A percentile compares a stretch with the other conserved stretches of the same genome.
Conservation (phyloP, 2,888 invertebrate species). For the Tenthredo scrophulariae region DNA sequence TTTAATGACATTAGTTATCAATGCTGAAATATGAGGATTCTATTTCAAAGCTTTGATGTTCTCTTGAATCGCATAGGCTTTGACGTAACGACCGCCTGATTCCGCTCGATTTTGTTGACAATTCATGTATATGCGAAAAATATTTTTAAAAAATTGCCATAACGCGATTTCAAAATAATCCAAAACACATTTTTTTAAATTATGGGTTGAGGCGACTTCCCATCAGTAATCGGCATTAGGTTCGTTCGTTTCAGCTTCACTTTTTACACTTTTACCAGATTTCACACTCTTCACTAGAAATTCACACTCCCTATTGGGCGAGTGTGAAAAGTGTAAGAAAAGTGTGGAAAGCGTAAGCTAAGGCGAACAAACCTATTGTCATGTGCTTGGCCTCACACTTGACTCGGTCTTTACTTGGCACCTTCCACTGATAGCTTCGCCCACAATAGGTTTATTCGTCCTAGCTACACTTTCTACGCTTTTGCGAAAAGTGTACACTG, state of each 20-base stretch:
- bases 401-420: not conserved
- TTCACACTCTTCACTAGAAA: no score
- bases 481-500: no score
- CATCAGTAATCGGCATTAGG: no score
- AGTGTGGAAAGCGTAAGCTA: no score
- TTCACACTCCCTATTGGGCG: no score
- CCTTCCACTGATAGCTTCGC: not conserved
- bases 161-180: not conserved
- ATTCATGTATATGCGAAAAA: not conserved
- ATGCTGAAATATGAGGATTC: slow-evolving; percentile 4
- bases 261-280: no score
- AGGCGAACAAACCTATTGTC: no score
- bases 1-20: not conserved
- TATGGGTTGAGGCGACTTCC: not conserved
- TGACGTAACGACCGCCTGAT: not conserved
- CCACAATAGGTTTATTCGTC: no score
- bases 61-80: not conserved
- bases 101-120: not conserved
- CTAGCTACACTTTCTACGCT: no score
- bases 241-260: no score
- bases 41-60: not conserved
- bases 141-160: no score
- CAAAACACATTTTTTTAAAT: not conserved
- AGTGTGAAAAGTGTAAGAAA: no score
- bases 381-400: not conserved